These are phyloP conservation scores for Lepidocyrtinus sp. DNA, from an alignment of 2,888 invertebrate genomes.

Conservation along the genomic window DNA sequence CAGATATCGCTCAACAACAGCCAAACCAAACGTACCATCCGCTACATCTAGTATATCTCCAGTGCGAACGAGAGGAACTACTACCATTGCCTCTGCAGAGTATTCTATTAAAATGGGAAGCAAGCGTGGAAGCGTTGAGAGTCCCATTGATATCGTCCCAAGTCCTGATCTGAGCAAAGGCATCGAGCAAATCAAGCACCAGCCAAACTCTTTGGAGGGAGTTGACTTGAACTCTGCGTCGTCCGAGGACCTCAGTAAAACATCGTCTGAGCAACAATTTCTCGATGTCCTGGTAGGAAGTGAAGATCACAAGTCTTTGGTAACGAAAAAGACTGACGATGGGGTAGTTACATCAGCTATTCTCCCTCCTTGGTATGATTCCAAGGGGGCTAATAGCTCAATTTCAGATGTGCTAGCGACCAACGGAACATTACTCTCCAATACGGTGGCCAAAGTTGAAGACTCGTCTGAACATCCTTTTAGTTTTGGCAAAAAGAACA, in stretches of 20 bases:
- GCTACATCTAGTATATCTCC: conserved; percentile 29
- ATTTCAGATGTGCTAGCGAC: conserved; percentile 39
- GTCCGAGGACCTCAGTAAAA: conserved; percentile 42
- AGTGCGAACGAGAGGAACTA: conserved; percentile 41
- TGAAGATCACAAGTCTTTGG: conserved; percentile 64
- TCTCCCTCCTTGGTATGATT: conserved; percentile 68
- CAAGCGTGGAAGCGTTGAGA: conserved; percentile 38
- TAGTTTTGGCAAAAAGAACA: conserved; percentile 25
- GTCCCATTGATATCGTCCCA: conserved; percentile 62
- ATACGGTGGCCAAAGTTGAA: conserved; percentile 42
- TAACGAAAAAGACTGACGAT: conserved; percentile 67
- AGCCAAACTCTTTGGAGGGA: conserved; percentile 25
- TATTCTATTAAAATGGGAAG: conserved; percentile 45
- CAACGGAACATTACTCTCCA: conserved; percentile 27
- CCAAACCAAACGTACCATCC: conserved; percentile 27
- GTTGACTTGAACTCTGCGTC: conserved; percentile 21
- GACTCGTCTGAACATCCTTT: conserved; percentile 5
- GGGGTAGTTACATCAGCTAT: conserved; percentile 69
- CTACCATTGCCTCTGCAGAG: conserved; percentile 31
- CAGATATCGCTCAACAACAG: conserved; percentile 36
- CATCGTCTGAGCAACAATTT: conserved; percentile 50
- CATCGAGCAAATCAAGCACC: conserved; percentile 16
- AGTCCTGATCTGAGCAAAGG: conserved; percentile 62
- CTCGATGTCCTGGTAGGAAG: conserved; percentile 66
- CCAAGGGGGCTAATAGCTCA: conserved; percentile 31